Base-by-base conservation (phyloP, 2,797 vertebrate species). In the Botia almorhae region DNA sequence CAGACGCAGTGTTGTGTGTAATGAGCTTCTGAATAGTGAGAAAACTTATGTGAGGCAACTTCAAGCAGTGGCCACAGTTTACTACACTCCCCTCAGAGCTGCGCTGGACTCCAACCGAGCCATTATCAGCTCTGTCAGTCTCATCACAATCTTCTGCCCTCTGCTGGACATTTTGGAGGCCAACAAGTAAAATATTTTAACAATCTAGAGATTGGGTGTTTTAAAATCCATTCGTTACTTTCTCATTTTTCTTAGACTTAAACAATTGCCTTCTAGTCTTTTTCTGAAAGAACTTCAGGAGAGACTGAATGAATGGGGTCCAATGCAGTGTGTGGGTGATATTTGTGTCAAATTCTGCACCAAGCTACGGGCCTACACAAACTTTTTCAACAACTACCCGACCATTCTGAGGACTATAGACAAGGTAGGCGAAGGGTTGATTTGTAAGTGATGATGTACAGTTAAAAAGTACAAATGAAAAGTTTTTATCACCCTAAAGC, bases 301-400 rank as follows among this genome's bases (percentile, higher is more conserved):
- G 80, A 87, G 93, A 80, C 83, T 96, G 64, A 88, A 91, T 83
- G 92, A 93, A 73, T 96, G 94, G 95, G 89, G 89, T 1, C 92
- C 94, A 0, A 85, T 91, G 55, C 95, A 96, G 83, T 93, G 94
- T 76, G 81, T 96, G 1, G 95, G 95, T 43, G 94, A 96, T 7
- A 89, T 95, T 83, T 90, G 92, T 64, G 55, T 92, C 0, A 95
- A 92, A 43, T 92, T 96, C 82, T 94, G 91, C 87, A 92, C 88
- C 39, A 92, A 90, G 21, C 81, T 97, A 82, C 85, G 90, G 71
- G 88, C 86, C 14, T 93, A 94, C 65, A 94, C 91, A 81, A 96
- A 94, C 90, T 96, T 96, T 87, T 93, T 96, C 70, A 95, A 96
- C 88, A 95, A 95, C 87, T 95, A 96, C 80, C 82, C 89, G 17